Conservation (phyloP, 2,113 vertebrate species). For the Thunnus thynnus region DNA sequence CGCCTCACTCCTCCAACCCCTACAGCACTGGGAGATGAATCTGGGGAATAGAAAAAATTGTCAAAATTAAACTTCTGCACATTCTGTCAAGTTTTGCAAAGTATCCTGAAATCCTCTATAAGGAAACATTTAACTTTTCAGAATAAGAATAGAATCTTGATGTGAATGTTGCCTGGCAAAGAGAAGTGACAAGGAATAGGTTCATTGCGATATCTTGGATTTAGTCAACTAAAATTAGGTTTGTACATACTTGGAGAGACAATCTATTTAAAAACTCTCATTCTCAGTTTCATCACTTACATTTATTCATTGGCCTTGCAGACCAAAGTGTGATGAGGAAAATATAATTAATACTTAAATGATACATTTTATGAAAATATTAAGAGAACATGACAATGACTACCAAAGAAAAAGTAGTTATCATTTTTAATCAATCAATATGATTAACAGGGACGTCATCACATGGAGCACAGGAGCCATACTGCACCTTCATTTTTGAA, state of each 20-base stretch:
- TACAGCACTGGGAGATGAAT: conserved; percentile 84
- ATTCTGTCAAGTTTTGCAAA: neutral
- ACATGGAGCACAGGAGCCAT: neutral
- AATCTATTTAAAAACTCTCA: neutral
- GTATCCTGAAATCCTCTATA: neutral
- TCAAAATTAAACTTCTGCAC: neutral
- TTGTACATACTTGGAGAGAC: neutral
- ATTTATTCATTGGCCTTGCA: neutral
- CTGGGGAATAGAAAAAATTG: conserved; percentile 72
- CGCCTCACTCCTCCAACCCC: conserved; percentile 86
- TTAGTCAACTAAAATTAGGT: neutral
- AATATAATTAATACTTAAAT: neutral
- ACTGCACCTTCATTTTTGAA: conserved; percentile 97
- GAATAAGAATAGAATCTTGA: neutral
- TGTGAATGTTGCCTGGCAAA: neutral
- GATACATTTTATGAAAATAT: neutral
- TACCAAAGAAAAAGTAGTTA: neutral
- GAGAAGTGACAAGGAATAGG: neutral
- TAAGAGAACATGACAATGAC: neutral
- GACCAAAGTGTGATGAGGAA: neutral
- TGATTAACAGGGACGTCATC: neutral
- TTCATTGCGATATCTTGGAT: neutral
- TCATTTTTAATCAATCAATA: neutral
- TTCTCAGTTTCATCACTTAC: neutral
- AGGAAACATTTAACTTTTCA: neutral